Percentiles rank a stretch among this genome's conserved stretches.
Evolutionary conservation across 2,888 invertebrate genomes (phyloP).

Genomic region (Ennomos quercinarius): DNA sequence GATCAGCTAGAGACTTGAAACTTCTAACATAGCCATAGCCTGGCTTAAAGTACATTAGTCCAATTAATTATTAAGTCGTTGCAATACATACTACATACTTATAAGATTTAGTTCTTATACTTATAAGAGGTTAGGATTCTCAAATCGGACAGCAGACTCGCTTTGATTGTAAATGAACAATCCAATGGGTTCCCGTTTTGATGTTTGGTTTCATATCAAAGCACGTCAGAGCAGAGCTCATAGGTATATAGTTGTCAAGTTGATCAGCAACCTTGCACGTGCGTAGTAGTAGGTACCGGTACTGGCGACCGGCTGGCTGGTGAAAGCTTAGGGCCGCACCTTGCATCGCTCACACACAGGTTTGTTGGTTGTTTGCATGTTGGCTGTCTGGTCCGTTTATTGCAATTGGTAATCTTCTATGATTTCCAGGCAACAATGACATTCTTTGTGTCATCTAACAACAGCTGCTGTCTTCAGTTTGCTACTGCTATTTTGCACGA

Average conservation of each 20-base stretch:
- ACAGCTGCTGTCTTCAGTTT: too few species aligned
- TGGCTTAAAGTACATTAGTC: too few species aligned
- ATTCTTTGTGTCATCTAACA: conserved; percentile 3
- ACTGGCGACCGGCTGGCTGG: conserved; percentile 56
- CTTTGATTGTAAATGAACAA: too few species aligned
- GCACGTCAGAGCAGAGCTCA: conserved; percentile 8
- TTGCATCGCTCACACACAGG: conserved; percentile 40
- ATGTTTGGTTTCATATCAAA: neutral
- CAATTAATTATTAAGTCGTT: too few species aligned
- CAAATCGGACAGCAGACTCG: too few species aligned
- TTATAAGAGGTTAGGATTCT: too few species aligned
- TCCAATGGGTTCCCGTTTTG: too few species aligned
- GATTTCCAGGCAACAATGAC: conserved; percentile 31
- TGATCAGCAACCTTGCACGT: conserved; percentile 38
- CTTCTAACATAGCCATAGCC: too few species aligned
- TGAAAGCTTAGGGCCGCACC: conserved; percentile 59
- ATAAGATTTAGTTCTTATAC: too few species aligned
- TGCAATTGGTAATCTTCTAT: conserved; percentile 49
- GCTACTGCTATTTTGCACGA: too few species aligned
- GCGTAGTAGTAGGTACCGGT: conserved; percentile 30
- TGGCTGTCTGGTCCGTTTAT: conserved; percentile 36
- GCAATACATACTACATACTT: too few species aligned
- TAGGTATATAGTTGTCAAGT: conserved; percentile 20
- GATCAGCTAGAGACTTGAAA: too few species aligned
- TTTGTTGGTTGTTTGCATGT: conserved; percentile 51